Base-by-base conservation (phyloP, 2,888 invertebrate species). In the Torymus tubicola region DNA sequence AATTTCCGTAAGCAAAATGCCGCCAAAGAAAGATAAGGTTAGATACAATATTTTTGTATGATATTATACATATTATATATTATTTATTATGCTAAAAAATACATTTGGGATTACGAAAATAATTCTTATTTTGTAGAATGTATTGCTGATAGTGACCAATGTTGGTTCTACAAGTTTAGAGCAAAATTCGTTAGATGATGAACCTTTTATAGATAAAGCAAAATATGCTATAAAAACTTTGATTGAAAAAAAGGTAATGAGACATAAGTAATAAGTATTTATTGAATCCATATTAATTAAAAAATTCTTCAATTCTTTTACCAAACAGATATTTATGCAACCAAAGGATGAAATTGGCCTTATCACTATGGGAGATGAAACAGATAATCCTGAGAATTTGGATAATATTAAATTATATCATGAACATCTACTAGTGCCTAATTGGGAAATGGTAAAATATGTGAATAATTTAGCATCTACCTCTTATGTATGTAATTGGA, bases 271-370 rank as follows among this genome's bases (percentile, higher is more conserved):
- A 42, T 42, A 31, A 31, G 42, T 42, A 8, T 12, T 52, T 18
- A 50, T 58, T 42, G 4, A 65, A 4, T 8, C n/a, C 10, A 8
- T 73, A 63, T 3, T 21, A 24, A 67, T 21, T 61, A 52, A 71
- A 72, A 65, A 0, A 60, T 74, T 55, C n/a, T 65, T 55, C 58
- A 24, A 58, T 71, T 60, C 24, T 81, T 61, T 67, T 0, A 31
- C 10, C n/a, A 1, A 55, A n/a, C 16, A 88, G 88, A 86, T 88
- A 31, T 88, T 88, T 75, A 14, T 87, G 52, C 80, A 83, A 60
- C 86, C 85, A 16, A 85, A 87, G 42, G 86, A 87, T 84, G 84
- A 85, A 65, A 70, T 87, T 63, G 85, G 85, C 5, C 71, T 88
- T 24, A 78, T 86, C 69, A 69, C 87, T 55, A 83, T 86, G 82